Percentiles rank a stretch among this genome's conserved stretches.
These are phyloP conservation scores for Sebastes aleutianus DNA, from an alignment of 2,797 vertebrate genomes.

Conservation along the genomic window DNA sequence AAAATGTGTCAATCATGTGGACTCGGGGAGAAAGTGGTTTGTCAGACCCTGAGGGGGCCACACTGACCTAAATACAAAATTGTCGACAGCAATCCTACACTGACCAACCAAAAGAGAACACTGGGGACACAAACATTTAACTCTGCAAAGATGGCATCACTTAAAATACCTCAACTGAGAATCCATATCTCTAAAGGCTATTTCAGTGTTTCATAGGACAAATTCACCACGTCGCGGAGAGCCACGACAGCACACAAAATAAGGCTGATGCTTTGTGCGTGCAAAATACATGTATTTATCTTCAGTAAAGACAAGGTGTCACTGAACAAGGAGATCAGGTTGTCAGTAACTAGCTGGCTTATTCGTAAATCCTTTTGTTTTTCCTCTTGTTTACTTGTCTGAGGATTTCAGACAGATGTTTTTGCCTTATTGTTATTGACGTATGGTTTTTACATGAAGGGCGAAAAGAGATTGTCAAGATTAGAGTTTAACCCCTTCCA, in stretches of 20 bases:
- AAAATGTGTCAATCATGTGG: conserved; percentile 81
- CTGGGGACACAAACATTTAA: conserved; percentile 61
- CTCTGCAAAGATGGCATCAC: conserved; percentile 22
- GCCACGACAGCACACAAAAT: not conserved
- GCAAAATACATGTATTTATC: conserved; percentile 5
- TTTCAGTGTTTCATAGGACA: conserved; percentile 14
- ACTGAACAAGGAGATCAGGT: not conserved
- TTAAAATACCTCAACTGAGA: conserved; percentile 26
- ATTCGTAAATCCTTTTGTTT: conserved; percentile 46
- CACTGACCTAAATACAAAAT: conserved; percentile 85
- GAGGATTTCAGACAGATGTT: conserved; percentile 33
- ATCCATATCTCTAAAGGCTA: not conserved
- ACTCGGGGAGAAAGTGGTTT: conserved; percentile 78
- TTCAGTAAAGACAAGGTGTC: conserved; percentile 4
- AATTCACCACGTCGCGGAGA: not conserved
- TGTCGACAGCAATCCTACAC: conserved; percentile 72
- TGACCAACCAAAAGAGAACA: conserved; percentile 62
- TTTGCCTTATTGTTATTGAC: conserved; percentile 25
- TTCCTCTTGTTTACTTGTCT: conserved; percentile 15
- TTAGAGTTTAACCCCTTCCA: conserved; percentile 52
- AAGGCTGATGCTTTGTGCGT: not conserved
- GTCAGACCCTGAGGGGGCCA: conserved; percentile 79
- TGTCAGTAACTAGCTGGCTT: conserved; percentile 35
- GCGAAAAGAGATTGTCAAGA: conserved; percentile 46
- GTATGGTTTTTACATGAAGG: conserved; percentile 36